Evolutionary conservation across 2,797 vertebrate species (phyloP), one percentile per base, ranked within the genome.

Genomic region (Acestrorhynchus altus): DNA sequence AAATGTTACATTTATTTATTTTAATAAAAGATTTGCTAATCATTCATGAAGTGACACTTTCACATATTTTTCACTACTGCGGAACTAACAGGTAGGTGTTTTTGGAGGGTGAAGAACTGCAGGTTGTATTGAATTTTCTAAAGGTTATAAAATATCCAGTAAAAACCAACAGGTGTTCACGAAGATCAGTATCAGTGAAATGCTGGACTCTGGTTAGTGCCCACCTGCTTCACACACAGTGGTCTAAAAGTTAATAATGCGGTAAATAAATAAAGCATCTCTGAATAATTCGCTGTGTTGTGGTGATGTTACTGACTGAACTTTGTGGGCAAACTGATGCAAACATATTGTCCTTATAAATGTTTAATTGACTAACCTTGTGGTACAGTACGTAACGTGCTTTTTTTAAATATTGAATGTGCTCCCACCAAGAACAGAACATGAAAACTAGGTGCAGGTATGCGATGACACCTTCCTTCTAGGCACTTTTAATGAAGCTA

Each of bases 221-320:
- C 42, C 28, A 22, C n/a, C n/a, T n/a, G 31, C 31, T 35, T 18
- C 18, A 44, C 39, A 46, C 20, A 66, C 9, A 46, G 11, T 18
- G 13, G 42, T 60, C 13, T 35, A 20, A 11, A 40, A 64, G 60
- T 64, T 64, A 42, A 40, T 64, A 64, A 64, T 64, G 60, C 60
- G 11, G 60, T 64, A 64, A 64, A 64, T 64, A 64, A 64, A 20
- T 64, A 22, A 64, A 42, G 11, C 10, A 40, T 0, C 60, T 42
- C 60, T 20, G 60, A 64, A 64, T 64, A 64, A 42, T 39, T 40
- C 8, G 11, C 35, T 64, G 39, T 22, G 8, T 64, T 64, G 18
- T 51, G 18, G 49, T 51, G 18, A 42, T 64, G 4, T n/a, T 64
- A 64, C 42, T 64, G 60, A 64, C 20, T 64, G 35, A 64, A n/a